These are phyloP conservation scores for Apis dorsata DNA, from an alignment of 1,140 invertebrate species.

Conservation along the genomic window DNA sequence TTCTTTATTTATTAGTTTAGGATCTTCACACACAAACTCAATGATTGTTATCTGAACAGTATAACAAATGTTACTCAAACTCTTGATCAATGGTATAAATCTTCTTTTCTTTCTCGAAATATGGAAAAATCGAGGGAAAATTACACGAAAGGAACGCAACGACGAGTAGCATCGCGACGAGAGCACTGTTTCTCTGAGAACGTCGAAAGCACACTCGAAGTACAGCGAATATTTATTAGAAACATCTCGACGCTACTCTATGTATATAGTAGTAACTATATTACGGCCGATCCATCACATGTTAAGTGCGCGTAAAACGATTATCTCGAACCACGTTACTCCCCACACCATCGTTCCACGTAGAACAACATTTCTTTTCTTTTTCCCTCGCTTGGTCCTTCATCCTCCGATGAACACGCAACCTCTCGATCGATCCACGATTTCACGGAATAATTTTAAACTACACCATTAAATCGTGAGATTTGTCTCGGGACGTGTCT, in stretches of 20 bases:
- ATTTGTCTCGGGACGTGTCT: too few species aligned
- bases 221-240: constrained; percentile 57
- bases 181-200: constrained; percentile 29
- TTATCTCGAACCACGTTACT: neutral
- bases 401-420: too few species aligned
- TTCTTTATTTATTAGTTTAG: too few species aligned
- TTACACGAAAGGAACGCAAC: neutral
- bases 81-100: too few species aligned
- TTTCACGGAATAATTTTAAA: too few species aligned
- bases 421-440: too few species aligned
- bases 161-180: neutral
- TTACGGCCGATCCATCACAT: constrained; percentile 43
- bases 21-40: too few species aligned
- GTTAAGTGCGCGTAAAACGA: neutral
- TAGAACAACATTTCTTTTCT: too few species aligned
- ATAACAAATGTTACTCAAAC: too few species aligned
- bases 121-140: neutral
- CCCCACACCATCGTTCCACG: neutral
- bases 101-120: too few species aligned
- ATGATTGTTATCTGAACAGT: too few species aligned
- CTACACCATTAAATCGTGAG: too few species aligned
- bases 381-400: neutral
- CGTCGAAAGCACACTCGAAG: constrained; percentile 63
- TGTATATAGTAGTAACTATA: constrained; percentile 53
- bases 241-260: constrained; percentile 49